phyloP scores from a whole-genome alignment of 2,797 vertebrate species.

The Bovichtus variegatus region DNA sequence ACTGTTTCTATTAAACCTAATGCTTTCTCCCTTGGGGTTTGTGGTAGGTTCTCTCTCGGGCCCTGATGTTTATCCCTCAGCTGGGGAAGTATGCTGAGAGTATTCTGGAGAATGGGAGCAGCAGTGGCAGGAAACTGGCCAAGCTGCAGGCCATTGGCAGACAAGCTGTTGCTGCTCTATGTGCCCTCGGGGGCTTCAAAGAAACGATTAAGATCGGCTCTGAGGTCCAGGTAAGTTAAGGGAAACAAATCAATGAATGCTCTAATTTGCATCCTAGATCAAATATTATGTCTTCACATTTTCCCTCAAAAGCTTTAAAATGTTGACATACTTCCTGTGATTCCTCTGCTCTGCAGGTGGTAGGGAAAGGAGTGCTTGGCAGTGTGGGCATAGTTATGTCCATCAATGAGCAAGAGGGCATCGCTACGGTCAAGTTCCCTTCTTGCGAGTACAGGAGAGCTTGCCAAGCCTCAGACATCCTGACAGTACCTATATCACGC shows the following conservation, averaged over 20 bases:
- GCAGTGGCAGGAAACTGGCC: slow-evolving; percentile 94
- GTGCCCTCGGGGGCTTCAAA: slow-evolving; percentile 97
- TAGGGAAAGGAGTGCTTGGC: slow-evolving; percentile 95
- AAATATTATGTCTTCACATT: background rate
- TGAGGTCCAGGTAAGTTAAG: slow-evolving; percentile 93
- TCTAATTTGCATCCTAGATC: background rate
- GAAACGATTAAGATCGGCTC: slow-evolving; percentile 99
- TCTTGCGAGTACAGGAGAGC: slow-evolving; percentile 93
- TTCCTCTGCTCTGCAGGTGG: slow-evolving; percentile 85
- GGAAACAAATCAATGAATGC: background rate
- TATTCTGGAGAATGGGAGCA: slow-evolving; percentile 96
- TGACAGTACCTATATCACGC: slow-evolving; percentile 96
- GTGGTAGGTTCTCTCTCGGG: slow-evolving; percentile 92
- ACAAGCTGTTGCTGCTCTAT: slow-evolving; percentile 97
- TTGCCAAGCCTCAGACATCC: slow-evolving; percentile 94
- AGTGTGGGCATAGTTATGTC: slow-evolving; percentile 96
- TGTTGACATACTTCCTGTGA: slow-evolving; percentile 19
- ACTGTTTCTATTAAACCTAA: slow-evolving; percentile 10
- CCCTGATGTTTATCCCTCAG: slow-evolving; percentile 98
- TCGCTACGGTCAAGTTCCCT: slow-evolving; percentile 96
- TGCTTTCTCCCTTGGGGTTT: slow-evolving; percentile 16
- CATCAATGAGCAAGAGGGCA: slow-evolving; percentile 99
- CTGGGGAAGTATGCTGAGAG: slow-evolving; percentile 97
- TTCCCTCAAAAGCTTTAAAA: background rate
- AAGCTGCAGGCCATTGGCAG: slow-evolving; percentile 96